A percentile compares a stretch with the other conserved stretches of the same genome.
Conservation (phyloP, 2,888 invertebrate species). For the Trichogramma evanescens region DNA sequence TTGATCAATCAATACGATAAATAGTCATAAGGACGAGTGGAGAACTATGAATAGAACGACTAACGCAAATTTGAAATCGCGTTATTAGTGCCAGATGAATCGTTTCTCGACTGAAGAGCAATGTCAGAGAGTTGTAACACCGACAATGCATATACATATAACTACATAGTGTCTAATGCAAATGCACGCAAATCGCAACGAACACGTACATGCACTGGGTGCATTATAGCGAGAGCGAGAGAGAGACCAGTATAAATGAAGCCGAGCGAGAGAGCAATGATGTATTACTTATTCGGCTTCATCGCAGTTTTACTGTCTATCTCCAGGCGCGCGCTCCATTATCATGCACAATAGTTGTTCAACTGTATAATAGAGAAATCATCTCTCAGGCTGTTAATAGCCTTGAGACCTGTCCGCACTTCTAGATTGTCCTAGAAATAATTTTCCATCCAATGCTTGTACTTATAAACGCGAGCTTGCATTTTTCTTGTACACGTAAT, state of each 20-base stretch:
- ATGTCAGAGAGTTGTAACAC: constrained; percentile 5
- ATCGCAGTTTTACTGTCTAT: constrained; percentile 19
- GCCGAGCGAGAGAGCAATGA: neutral
- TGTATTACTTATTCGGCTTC: constrained; percentile 12
- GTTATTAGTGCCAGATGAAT: no score
- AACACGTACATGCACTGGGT: no score
- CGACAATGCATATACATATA: neutral
- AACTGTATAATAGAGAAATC: constrained; percentile 33
- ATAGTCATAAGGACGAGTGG: no score
- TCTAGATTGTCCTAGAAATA: constrained; percentile 12
- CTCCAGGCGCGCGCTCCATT: constrained; percentile 22
- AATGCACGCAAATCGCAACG: no score
- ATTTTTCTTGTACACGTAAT: no score
- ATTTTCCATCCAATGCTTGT: constrained; percentile 3
- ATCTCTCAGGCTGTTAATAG: constrained; percentile 18
- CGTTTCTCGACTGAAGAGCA: neutral
- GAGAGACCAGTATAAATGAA: constrained; percentile 3
- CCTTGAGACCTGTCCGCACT: constrained; percentile 14
- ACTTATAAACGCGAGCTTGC: no score
- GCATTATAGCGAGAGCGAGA: neutral
- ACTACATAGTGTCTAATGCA: no score
- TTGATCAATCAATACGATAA: no score
- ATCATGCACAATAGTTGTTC: constrained; percentile 32
- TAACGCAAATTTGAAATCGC: constrained; percentile 7
- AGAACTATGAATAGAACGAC: constrained; percentile 11